Percentiles rank a stretch among this genome's conserved stretches.
Evolutionary conservation across 2,797 vertebrate species (phyloP).

Genomic region (Tokudaia tokunoshimensis): DNA sequence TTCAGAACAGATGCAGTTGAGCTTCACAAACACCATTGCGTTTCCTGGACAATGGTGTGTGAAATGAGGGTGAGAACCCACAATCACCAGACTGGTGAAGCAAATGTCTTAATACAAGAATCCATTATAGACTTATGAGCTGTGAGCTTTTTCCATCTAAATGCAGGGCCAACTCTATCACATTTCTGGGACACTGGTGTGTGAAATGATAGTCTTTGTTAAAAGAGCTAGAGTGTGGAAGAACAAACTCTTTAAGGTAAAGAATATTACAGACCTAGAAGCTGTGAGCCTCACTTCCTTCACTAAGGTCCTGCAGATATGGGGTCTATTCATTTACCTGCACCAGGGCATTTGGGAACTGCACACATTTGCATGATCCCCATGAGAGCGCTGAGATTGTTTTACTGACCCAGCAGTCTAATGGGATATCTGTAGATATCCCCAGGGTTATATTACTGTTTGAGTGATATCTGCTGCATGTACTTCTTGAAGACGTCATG

Average conservation of each 20-base stretch:
- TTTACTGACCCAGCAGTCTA: neutral
- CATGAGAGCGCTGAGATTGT: neutral
- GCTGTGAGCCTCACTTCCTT: conserved; percentile 35
- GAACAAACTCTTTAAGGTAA: conserved; percentile 27
- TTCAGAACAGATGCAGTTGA: neutral
- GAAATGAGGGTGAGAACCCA: conserved; percentile 37
- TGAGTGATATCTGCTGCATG: neutral
- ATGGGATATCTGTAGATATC: neutral
- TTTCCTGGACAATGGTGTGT: conserved; percentile 36
- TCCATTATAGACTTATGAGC: conserved; percentile 70
- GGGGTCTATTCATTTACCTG: neutral
- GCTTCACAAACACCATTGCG: accelerated
- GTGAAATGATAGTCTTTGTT: conserved; percentile 73
- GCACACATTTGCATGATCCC: accelerated
- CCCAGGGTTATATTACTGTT: neutral
- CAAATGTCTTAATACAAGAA: conserved; percentile 71
- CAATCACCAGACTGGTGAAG: conserved; percentile 56
- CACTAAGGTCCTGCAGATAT: neutral
- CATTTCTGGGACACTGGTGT: conserved; percentile 45
- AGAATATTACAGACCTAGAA: conserved; percentile 39
- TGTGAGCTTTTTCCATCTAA: conserved; percentile 73
- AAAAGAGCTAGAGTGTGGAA: conserved; percentile 71
- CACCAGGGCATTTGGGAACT: neutral
- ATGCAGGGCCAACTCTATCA: conserved; percentile 61
- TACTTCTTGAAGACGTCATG: neutral